Conservation (phyloP, 1,140 invertebrate species). For the Subanguina moxae region DNA sequence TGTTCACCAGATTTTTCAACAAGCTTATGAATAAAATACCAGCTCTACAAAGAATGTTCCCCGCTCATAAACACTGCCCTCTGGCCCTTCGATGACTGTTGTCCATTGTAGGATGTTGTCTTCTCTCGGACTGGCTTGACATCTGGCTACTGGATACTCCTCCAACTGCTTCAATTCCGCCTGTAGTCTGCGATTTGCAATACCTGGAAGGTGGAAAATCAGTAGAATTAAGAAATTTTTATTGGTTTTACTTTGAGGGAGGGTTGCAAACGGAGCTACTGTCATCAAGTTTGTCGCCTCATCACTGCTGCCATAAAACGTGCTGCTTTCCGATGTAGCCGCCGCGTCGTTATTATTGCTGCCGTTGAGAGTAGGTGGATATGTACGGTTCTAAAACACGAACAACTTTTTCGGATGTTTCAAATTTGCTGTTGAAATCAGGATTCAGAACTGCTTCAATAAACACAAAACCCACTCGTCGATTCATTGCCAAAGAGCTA, state of each 20-base stretch:
- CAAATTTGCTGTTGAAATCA: too few relatives aligned
- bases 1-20: too few relatives aligned
- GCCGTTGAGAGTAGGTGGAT: too few relatives aligned
- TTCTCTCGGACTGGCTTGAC: constrained; percentile 29
- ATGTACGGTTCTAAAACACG: too few relatives aligned
- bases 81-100: constrained; percentile 33
- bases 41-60: constrained; percentile 40
- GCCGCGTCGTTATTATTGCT: too few relatives aligned
- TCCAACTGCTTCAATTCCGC: constrained; percentile 6
- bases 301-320: background rate
- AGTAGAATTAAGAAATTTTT: background rate
- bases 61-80: constrained; percentile 33
- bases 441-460: too few relatives aligned
- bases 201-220: background rate
- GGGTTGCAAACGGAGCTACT: constrained; percentile 1
- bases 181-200: constrained; percentile 3
- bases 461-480: too few relatives aligned
- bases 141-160: background rate
- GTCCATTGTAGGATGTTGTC: constrained; percentile 36
- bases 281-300: constrained; percentile 2
- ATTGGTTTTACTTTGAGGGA: constrained; percentile 2
- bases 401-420: too few relatives aligned
- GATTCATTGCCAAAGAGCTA: too few relatives aligned
- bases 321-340: too few relatives aligned
- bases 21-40: constrained; percentile 21